Evolutionary conservation across 2,113 vertebrate species (phyloP), one percentile per base, ranked within the genome.

Genomic region (Campylorhamphus procurvoides): DNA sequence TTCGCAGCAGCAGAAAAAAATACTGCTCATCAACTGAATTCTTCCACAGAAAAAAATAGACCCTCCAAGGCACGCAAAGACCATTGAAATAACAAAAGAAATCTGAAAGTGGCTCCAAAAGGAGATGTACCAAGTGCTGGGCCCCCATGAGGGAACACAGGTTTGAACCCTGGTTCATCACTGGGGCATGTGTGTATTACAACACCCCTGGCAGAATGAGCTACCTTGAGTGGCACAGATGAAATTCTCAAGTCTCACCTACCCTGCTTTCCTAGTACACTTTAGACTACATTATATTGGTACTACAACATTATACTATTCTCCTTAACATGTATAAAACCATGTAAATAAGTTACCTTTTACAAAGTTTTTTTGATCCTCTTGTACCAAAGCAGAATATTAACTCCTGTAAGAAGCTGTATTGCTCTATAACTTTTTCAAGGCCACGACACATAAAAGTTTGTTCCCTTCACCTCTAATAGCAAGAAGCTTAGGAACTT

Each of bases 161-260:
- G 29, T 67, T 55, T 44, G 33, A 37, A 44, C 12, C 8, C 24
- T 23, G 18, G 72, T 71, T 46, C 60, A 46, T 31, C 20, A 2
- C 25, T 9, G 10, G 49, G 33, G 23, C 47, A 55, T 0, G 0
- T 7, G 7, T 39, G 18, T 44, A 14, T 44, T 13, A 15, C 39
- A 10, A 2, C 25, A 13, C 7, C 25, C 29, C 8, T 59, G 47
- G 72, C 67, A 76, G 49, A 58, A 1, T 44, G 33, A 74, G 37
- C 44, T 81, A 52, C 68, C 76, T 50, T 37, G 37, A 29, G 42
- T 56, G 35, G 20, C 40, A 72, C 75, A 56, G 37, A n/a, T 37
- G 4, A 59, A 67, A 89, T 39, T 44, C 60, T 52, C 52, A 39
- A 52, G 52, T 67, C 52, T 52, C 60, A 67, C 52, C 37, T 59